Percentiles rank a stretch among this genome's conserved stretches.
Conservation (phyloP, 2,888 invertebrate genomes). For the Plusia festucae region DNA sequence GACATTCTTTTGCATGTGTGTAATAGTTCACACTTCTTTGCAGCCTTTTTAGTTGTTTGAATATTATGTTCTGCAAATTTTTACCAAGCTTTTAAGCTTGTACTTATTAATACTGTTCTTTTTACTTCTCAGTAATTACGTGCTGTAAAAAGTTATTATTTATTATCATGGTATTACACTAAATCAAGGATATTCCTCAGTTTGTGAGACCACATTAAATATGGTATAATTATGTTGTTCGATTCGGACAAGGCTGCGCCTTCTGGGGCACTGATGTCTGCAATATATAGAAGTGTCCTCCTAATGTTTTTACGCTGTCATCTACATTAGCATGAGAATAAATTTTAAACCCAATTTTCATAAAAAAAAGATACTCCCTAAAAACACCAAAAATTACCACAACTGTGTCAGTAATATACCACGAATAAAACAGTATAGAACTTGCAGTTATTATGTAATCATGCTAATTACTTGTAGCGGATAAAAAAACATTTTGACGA, state of each 20-base stretch:
- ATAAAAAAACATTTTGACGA: slow-evolving; percentile 41
- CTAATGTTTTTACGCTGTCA: slow-evolving; percentile 39
- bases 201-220: slow-evolving; percentile 72
- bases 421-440: not conserved
- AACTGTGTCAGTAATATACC: not conserved
- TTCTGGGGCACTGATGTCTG: slow-evolving; percentile 40
- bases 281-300: slow-evolving; percentile 59
- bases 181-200: slow-evolving; percentile 53
- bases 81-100: not conserved
- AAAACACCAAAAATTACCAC: too few relatives aligned
- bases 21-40: not conserved
- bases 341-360: not conserved
- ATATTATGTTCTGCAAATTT: not conserved
- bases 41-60: not conserved
- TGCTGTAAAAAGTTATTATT: not conserved
- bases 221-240: slow-evolving; percentile 79
- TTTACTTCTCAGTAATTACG: not conserved
- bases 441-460: slow-evolving; percentile 2
- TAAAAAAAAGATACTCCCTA: too few relatives aligned
- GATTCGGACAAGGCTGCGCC: slow-evolving; percentile 58
- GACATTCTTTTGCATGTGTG: not conserved
- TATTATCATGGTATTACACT: not conserved
- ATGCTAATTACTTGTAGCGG: slow-evolving; percentile 28
- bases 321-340: too few relatives aligned
- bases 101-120: not conserved